Evolutionary conservation across 2,888 invertebrate species (phyloP), one percentile per base, ranked within the genome.

Genomic region (Trissonchulus sp.): DNA sequence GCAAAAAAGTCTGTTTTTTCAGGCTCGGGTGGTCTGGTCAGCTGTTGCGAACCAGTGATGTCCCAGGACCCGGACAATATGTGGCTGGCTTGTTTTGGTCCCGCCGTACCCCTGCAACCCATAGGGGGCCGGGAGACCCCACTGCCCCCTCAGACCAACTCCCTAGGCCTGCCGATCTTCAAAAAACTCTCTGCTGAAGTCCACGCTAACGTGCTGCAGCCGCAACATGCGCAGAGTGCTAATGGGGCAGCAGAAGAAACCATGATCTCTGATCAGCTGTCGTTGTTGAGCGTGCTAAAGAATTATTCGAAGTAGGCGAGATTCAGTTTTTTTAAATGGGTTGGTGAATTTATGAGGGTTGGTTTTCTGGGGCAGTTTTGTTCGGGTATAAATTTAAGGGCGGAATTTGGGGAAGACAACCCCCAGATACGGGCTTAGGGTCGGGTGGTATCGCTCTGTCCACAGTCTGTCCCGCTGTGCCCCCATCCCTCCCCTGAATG

Each of bases 1-100:
- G n/a, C n/a, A n/a, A n/a, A n/a, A n/a, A n/a, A n/a, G n/a, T n/a
- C n/a, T n/a, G n/a, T n/a, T n/a, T n/a, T 23, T 48, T 15, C 23
- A 72, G 81, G 82, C 18, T 82, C 82, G 2, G 83, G 83, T 23
- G 83, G 83, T 1, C 78, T 83, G 18, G 83, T 83, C 18, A 80
- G 82, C 3, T 84, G 84, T 75, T 84, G 84, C 15, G 83, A 83
- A 76, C 83, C 83, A 31, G 82, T 84, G 23, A 83, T 83, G 83
- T 23, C 81, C 3, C 79, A 79, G 75, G 80, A 81, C 33, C 37
- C 71, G 72, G 48, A 83, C 68, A 83, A 83, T 74, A 77, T 83
- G 77, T 83, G 83, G 83, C 77, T 83, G 71, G 84, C 84, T 69
- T 84, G 84, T 77, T 76, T 83, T 31, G 83, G 83, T 28, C 75